phyloP scores from a whole-genome alignment of 1,140 invertebrate genomes.

The Scaptodrosophila lebanonensis region DNA sequence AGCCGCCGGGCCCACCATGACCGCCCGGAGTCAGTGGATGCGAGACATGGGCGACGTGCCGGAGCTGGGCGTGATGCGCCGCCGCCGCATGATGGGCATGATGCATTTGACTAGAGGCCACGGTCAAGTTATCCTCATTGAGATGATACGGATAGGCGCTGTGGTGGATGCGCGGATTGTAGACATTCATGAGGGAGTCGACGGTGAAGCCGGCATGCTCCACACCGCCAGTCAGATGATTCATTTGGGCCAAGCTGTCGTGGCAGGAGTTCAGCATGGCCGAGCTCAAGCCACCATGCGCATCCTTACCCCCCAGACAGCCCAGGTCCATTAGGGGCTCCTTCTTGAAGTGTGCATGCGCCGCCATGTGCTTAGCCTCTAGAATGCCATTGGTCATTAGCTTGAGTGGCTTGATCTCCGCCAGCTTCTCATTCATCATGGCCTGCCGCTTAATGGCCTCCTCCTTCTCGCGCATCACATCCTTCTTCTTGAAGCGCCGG shows the following conservation, averaged over 20 bases:
- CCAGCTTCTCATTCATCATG: slow-evolving; percentile 76
- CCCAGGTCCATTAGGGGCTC: slow-evolving; percentile 70
- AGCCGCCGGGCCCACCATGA: slow-evolving; percentile 40
- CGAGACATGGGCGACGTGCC: slow-evolving; percentile 59
- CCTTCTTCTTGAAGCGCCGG: slow-evolving; percentile 97
- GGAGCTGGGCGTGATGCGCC: slow-evolving; percentile 65
- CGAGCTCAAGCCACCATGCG: slow-evolving; percentile 42
- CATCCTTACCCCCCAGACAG: slow-evolving; percentile 68
- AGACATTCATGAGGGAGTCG: slow-evolving; percentile 77
- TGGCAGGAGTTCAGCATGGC: slow-evolving; percentile 76
- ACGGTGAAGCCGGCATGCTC: slow-evolving; percentile 76
- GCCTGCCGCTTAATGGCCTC: slow-evolving; percentile 87
- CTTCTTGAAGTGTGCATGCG: slow-evolving; percentile 71
- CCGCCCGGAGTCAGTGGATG: slow-evolving; percentile 66
- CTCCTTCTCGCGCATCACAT: slow-evolving; percentile 91
- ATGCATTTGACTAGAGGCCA: slow-evolving; percentile 65
- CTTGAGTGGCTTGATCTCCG: slow-evolving; percentile 76
- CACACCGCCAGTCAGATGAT: slow-evolving; percentile 62
- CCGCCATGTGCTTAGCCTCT: slow-evolving; percentile 72
- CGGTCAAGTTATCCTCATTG: slow-evolving; percentile 70
- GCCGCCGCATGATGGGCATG: slow-evolving; percentile 67
- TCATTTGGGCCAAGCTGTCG: slow-evolving; percentile 76
- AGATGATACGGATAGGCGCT: slow-evolving; percentile 76
- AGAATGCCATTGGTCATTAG: slow-evolving; percentile 74
- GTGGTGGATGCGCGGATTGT: slow-evolving; percentile 76